Evolutionary conservation across 2,888 invertebrate species (phyloP), one percentile per base, ranked within the genome.

Genomic region (Ditula angustiorana): DNA sequence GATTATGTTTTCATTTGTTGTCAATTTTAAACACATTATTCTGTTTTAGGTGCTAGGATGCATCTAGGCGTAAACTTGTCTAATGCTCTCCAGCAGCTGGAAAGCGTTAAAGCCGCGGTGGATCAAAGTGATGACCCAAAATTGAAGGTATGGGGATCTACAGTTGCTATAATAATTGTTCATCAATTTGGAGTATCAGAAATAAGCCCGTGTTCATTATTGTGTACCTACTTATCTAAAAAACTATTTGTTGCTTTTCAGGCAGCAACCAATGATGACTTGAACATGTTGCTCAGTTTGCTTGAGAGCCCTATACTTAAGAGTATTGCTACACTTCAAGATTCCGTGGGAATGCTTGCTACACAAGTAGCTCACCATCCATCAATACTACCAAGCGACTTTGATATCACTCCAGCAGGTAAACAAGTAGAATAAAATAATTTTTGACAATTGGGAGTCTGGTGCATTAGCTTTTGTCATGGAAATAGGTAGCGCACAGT

Each of bases 361-460:
- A 95, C 95, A 26, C 98, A 98, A 88, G 94, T 98, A 61, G 95
- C 95, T 41, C 97, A 97, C 78, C 98, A 98, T 90, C 98, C 98
- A 11, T 98, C 98, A 19, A 97, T 98, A 82, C 92, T 98, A 69
- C 98, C 98, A 46, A 96, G 96, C 56, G 98, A 98, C 86, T 99
- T 99, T 88, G 98, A 98, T 82, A 97, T 99, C 61, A 96, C 96
- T 74, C 95, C 96, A 49, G 95, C 96, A 72, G 97, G 97, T 78
- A 82, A 81, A 62, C n/a, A 71, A 0, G 21, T n/a, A 7, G 10
- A 23, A 30, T 19, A 0, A 4, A 10, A 11, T n/a, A 2, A 2
- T 2, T 11, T 2, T 10, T 33, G 4, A 33, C 2, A 33, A 33
- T 41, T 41, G 19, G 19, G 41, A 16, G 13, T 7, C 5, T 16